Conservation (phyloP, 2,113 vertebrate genomes). For the Aegypius monachus region DNA sequence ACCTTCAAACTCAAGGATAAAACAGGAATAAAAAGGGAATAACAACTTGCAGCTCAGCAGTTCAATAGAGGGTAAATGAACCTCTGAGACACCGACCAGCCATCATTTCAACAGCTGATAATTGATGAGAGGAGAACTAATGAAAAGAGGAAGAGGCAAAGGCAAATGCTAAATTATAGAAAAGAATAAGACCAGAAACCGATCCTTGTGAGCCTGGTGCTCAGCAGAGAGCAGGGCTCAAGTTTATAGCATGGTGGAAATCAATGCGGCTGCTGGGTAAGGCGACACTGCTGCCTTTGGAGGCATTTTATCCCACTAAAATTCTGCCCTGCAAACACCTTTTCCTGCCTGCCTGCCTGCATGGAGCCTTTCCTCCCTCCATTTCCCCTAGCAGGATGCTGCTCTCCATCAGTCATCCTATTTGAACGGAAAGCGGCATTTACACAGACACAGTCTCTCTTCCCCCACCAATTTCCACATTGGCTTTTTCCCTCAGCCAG, state of each 20-base stretch:
- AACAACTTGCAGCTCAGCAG: not conserved
- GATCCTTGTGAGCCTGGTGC: rapidly evolving
- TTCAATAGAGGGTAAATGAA: not conserved
- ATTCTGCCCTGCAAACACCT: not conserved
- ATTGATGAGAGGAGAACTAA: not conserved
- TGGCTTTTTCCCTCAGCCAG: not conserved
- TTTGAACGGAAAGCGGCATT: not conserved
- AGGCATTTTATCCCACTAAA: not conserved
- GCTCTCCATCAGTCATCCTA: not conserved
- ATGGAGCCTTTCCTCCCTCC: not conserved
- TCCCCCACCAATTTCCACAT: not conserved
- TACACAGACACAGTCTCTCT: not conserved
- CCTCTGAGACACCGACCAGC: not conserved
- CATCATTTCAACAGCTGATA: not conserved
- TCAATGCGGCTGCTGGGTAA: not conserved
- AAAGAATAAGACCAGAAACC: not conserved
- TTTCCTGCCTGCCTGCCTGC: not conserved
- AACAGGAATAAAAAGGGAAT: not conserved
- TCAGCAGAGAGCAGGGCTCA: not conserved
- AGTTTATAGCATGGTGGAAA: not conserved
- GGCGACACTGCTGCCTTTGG: not conserved
- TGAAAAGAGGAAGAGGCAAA: not conserved
- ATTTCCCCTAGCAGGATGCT: not conserved
- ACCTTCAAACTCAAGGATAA: not conserved
- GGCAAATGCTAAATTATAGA: not conserved